Percentiles rank a stretch among this genome's conserved stretches.
Conservation (phyloP, 2,888 invertebrate genomes). For the Phengaris alcon region DNA sequence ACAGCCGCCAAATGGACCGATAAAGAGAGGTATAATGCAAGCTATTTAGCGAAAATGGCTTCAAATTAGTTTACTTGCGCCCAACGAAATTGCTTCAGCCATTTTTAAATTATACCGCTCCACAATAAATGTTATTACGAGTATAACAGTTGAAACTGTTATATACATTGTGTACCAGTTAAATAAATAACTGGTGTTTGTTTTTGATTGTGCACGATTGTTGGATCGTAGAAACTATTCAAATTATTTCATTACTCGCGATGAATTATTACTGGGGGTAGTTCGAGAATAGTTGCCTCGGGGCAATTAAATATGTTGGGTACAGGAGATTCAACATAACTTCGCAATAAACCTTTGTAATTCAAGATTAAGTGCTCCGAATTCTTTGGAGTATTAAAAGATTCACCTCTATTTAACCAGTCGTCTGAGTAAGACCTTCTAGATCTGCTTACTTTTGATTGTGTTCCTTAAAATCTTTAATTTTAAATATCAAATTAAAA, state of each 20-base stretch:
- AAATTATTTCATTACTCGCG: slow-evolving; percentile 22
- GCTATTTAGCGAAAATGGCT: slow-evolving; percentile 60
- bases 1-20: slow-evolving; percentile 68
- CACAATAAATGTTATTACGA: slow-evolving; percentile 21
- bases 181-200: slow-evolving; percentile 26
- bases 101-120: slow-evolving; percentile 41
- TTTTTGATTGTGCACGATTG: slow-evolving; percentile 27
- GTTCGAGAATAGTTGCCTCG: slow-evolving; percentile 20
- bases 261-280: slow-evolving; percentile 23
- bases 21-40: slow-evolving; percentile 66
- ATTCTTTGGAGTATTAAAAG: neutral
- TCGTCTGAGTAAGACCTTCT: too few relatives aligned
- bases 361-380: neutral
- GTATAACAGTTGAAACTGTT: slow-evolving; percentile 3
- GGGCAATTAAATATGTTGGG: slow-evolving; percentile 20
- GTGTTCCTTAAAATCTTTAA: neutral
- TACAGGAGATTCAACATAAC: slow-evolving; percentile 11
- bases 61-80: slow-evolving; percentile 54
- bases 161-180: slow-evolving; percentile 21
- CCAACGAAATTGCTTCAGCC: slow-evolving; percentile 28
- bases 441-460: too few relatives aligned
- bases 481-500: neutral
- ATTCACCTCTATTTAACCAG: neutral
- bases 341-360: neutral
- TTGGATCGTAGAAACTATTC: slow-evolving; percentile 26